These are phyloP conservation scores for Ispidina picta DNA, from an alignment of 2,797 vertebrate species.

Conservation along the genomic window DNA sequence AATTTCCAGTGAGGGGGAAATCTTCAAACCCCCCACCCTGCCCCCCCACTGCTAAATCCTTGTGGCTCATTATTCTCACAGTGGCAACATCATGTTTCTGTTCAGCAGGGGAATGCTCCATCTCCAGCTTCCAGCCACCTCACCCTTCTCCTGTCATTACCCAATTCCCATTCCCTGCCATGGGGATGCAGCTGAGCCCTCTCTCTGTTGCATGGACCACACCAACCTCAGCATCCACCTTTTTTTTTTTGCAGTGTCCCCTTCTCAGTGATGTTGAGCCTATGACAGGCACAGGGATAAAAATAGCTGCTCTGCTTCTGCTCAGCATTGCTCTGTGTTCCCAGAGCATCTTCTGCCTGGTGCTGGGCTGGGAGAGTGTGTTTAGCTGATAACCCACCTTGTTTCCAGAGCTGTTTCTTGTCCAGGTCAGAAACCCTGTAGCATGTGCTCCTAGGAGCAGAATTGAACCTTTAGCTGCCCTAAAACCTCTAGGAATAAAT, in stretches of 20 bases:
- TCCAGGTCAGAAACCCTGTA: neutral
- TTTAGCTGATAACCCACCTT: neutral
- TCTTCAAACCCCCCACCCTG: neutral
- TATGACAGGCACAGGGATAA: neutral
- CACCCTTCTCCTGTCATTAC: neutral
- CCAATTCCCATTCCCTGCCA: neutral
- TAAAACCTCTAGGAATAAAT: neutral
- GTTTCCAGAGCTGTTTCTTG: neutral
- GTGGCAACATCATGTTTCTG: neutral
- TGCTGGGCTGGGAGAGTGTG: neutral
- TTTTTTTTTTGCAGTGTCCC: rapidly evolving
- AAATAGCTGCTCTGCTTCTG: neutral
- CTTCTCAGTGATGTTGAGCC: neutral
- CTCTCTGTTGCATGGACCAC: neutral
- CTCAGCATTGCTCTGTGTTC: neutral
- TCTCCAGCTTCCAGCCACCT: neutral
- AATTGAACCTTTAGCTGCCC: neutral
- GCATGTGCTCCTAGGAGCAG: neutral
- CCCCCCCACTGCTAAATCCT: neutral
- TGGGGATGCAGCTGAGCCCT: neutral
- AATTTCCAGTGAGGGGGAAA: neutral
- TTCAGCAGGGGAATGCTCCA: neutral
- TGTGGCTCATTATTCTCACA: neutral
- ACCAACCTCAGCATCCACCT: neutral
- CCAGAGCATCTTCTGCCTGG: neutral